These are phyloP conservation scores for Callyntrura sp. DNA, from an alignment of 2,888 invertebrate species.

Conservation along the genomic window DNA sequence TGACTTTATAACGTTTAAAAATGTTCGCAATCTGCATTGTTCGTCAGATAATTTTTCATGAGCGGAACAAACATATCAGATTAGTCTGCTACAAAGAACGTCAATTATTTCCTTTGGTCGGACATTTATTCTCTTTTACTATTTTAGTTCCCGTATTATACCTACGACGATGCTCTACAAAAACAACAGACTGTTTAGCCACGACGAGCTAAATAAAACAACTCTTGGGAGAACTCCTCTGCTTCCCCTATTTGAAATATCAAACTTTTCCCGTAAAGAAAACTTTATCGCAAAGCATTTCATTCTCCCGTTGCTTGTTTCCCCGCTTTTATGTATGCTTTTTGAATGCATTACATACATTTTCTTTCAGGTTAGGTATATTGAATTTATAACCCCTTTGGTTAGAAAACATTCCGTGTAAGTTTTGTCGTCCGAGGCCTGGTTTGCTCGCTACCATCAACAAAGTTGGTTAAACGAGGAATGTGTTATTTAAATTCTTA, in stretches of 20 bases:
- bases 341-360: background rate
- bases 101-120: too few species aligned
- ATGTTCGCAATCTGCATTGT: too few species aligned
- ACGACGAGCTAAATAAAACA: conserved; percentile 33
- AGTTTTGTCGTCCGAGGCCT: conserved; percentile 8
- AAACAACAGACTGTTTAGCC: conserved; percentile 32
- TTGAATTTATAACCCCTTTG: conserved; percentile 7
- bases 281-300: conserved; percentile 34
- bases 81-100: too few species aligned
- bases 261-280: conserved; percentile 16
- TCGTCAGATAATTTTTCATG: too few species aligned
- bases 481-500: conserved; percentile 77
- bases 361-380: background rate
- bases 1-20: too few species aligned
- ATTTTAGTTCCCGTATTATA: background rate
- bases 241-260: too few species aligned
- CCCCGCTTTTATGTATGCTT: background rate
- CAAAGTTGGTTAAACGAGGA: conserved; percentile 68
- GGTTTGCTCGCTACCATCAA: too few species aligned
- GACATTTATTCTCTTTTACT: conserved; percentile 19
- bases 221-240: conserved; percentile 13
- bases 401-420: conserved; percentile 3
- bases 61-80: too few species aligned
- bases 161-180: background rate
- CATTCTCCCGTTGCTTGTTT: conserved; percentile 23